These are phyloP conservation scores for Seriola dumerili DNA, from an alignment of 2,113 vertebrate species.

Conservation along the genomic window DNA sequence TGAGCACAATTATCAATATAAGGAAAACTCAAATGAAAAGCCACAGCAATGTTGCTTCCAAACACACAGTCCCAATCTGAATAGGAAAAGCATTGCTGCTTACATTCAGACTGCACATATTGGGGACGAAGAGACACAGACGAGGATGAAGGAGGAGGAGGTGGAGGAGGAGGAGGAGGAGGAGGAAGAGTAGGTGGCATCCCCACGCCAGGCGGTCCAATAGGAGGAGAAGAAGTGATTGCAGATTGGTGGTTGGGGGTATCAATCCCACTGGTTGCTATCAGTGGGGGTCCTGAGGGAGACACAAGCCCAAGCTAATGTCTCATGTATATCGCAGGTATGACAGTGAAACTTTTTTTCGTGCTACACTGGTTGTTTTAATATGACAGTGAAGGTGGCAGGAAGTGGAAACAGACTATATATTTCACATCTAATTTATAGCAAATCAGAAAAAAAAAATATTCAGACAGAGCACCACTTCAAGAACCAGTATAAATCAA, in stretches of 20 bases:
- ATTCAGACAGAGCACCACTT: not conserved
- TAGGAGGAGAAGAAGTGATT: constrained; percentile 89
- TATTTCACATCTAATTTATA: not conserved
- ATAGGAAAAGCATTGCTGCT: constrained; percentile 79
- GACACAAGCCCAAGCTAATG: constrained; percentile 78
- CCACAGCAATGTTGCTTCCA: not conserved
- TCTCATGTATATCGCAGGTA: constrained; percentile 42
- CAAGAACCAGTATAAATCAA: not conserved
- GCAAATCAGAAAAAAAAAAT: not conserved
- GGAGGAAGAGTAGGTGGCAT: constrained; percentile 88
- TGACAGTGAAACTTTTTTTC: constrained; percentile 10
- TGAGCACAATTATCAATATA: not conserved
- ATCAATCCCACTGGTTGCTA: constrained; percentile 90
- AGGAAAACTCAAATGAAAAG: constrained; percentile 6
- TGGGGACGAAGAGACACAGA: constrained; percentile 90
- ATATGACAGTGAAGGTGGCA: not conserved
- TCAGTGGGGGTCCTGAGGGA: constrained; percentile 91
- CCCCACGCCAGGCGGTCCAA: constrained; percentile 91
- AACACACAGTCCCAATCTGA: constrained; percentile 52
- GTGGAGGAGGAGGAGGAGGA: constrained; percentile 69
- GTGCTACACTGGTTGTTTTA: constrained; percentile 4
- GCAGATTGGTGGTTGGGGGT: constrained; percentile 90
- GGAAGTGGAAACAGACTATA: not conserved
- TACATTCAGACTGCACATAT: constrained; percentile 97
- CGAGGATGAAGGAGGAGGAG: constrained; percentile 74